These are phyloP conservation scores for Anguilla japonica DNA, from an alignment of 2,113 vertebrate species.

Conservation along the genomic window DNA sequence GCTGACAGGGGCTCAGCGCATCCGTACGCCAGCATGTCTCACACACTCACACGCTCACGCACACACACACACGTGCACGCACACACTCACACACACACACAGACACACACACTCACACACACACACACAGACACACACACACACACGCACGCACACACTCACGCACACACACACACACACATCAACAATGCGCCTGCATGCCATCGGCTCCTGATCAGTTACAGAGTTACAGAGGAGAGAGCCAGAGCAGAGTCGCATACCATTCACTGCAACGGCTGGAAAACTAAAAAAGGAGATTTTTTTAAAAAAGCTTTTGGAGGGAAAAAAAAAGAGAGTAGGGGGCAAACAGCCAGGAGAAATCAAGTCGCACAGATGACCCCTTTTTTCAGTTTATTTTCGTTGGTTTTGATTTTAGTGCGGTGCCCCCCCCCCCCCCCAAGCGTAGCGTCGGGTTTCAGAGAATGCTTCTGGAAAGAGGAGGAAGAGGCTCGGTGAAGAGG, in stretches of 20 bases:
- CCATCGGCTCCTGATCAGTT: not conserved
- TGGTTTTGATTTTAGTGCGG: not conserved
- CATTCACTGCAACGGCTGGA: not conserved
- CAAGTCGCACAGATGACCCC: constrained; percentile 1
- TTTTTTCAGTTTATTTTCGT: constrained; percentile 23
- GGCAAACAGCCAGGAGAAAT: not conserved
- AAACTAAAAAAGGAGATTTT: not conserved
- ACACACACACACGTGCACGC: too few relatives aligned
- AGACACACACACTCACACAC: too few relatives aligned
- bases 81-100: too few relatives aligned
- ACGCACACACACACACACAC: not conserved
- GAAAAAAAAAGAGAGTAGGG: too few relatives aligned
- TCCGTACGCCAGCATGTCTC: not conserved
- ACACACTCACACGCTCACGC: too few relatives aligned
- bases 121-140: too few relatives aligned
- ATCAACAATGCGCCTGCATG: not conserved
- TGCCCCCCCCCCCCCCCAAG: too few relatives aligned
- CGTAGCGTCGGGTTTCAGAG: not conserved
- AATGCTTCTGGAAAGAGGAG: constrained; percentile 47
- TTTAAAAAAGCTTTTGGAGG: not conserved
- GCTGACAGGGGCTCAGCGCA: not conserved
- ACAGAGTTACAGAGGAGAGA: not conserved
- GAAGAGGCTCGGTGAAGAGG: not conserved
- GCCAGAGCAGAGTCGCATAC: not conserved
- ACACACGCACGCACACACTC: too few relatives aligned